Evolutionary conservation across 2,797 vertebrate genomes (phyloP).

Genomic region (Rhinophrynus dorsalis): DNA sequence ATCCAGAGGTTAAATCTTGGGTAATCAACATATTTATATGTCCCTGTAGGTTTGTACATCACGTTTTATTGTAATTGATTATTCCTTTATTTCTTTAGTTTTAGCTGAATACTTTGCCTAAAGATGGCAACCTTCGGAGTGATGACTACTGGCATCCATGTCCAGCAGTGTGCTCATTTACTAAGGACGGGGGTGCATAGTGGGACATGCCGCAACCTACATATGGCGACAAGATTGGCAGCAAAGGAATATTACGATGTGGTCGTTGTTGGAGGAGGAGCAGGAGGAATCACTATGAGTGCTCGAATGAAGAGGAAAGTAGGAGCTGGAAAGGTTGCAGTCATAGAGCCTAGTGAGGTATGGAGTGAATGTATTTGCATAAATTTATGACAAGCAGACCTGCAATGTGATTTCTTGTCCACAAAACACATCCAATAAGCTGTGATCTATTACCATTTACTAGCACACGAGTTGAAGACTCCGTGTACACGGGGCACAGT

Average conservation of each 20-base stretch:
- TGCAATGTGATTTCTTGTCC: too few species aligned
- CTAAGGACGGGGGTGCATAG: constrained; percentile 53
- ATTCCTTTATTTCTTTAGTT: constrained; percentile 11
- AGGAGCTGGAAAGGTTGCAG: constrained; percentile 85
- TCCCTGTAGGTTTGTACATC: too few species aligned
- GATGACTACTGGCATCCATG: constrained; percentile 22
- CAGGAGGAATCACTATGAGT: constrained; percentile 87
- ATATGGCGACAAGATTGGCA: constrained; percentile 65
- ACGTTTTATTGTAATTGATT: too few species aligned
- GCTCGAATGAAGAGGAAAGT: constrained; percentile 89
- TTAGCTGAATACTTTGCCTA: not conserved
- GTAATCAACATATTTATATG: too few species aligned
- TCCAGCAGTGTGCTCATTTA: constrained; percentile 48
- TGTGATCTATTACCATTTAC: too few species aligned
- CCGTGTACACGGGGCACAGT: too few species aligned
- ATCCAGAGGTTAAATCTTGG: too few species aligned
- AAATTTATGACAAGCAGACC: not conserved
- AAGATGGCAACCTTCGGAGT: constrained; percentile 59
- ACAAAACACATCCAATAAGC: too few species aligned
- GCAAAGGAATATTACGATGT: constrained; percentile 85
- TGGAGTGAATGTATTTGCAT: not conserved
- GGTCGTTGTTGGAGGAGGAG: constrained; percentile 89
- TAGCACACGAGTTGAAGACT: too few species aligned
- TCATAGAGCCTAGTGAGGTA: constrained; percentile 92
- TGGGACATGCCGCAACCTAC: constrained; percentile 60